phyloP scores from a whole-genome alignment of 2,888 invertebrate species.

The Acronicta psi region DNA sequence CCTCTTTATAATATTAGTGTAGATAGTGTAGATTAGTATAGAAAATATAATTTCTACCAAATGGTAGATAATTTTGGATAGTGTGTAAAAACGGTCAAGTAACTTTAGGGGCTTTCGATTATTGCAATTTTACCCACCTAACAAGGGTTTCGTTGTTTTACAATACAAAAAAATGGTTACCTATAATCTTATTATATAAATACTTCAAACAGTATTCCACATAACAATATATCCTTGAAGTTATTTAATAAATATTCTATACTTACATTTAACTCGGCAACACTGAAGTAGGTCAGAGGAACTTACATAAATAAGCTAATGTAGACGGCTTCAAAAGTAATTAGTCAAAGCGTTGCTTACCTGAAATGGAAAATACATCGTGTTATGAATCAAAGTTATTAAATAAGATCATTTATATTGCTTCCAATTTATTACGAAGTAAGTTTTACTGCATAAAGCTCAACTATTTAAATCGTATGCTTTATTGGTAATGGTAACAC shows the following conservation, averaged over 20 bases:
- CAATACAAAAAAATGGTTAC: no score
- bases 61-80: no score
- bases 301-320: conserved; percentile 51
- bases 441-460: background rate
- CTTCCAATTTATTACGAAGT: background rate
- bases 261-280: conserved; percentile 5
- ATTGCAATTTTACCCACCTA: no score
- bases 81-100: no score
- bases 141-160: no score
- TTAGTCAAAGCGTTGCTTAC: conserved; percentile 47
- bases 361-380: conserved; percentile 53
- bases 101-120: no score
- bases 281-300: conserved; percentile 22
- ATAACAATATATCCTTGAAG: background rate
- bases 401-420: conserved; percentile 11
- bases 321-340: conserved; percentile 11
- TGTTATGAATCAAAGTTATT: conserved; percentile 41
- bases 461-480: no score
- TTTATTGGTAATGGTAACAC: no score
- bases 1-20: no score
- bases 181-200: no score
- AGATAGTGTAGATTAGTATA: no score
- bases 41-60: no score
- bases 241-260: background rate
- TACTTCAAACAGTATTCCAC: background rate